phyloP scores from a whole-genome alignment of 2,113 vertebrate genomes.

The Pardalotus punctatus region DNA sequence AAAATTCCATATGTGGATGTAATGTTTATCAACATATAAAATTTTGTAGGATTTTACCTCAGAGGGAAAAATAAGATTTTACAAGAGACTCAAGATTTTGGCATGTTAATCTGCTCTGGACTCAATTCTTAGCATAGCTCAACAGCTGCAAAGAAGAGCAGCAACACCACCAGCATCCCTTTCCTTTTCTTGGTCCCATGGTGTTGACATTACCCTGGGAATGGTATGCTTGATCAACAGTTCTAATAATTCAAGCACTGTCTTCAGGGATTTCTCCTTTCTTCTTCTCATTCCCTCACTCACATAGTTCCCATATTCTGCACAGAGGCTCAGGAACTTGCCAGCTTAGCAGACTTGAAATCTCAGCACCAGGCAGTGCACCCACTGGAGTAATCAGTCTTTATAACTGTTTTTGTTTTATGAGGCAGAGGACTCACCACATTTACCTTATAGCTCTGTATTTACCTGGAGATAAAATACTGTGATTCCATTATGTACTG shows the following conservation, averaged over 20 bases:
- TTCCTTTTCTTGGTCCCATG: background rate
- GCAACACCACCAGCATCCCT: background rate
- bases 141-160: background rate
- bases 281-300: background rate
- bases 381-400: background rate
- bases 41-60: background rate
- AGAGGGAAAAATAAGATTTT: background rate
- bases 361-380: background rate
- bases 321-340: background rate
- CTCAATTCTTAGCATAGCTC: background rate
- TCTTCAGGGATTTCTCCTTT: background rate
- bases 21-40: conserved; percentile 6
- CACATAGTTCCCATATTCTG: background rate
- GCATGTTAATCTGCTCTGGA: background rate
- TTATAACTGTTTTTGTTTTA: background rate
- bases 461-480: background rate
- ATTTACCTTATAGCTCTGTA: background rate
- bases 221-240: background rate
- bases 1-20: conserved; percentile 14
- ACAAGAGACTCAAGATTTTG: background rate
- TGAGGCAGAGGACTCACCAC: background rate
- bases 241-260: background rate
- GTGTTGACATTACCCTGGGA: background rate
- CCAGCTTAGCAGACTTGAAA: background rate
- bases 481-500: background rate